phyloP scores from a whole-genome alignment of 2,888 invertebrate species.

The Thyatira batis region DNA sequence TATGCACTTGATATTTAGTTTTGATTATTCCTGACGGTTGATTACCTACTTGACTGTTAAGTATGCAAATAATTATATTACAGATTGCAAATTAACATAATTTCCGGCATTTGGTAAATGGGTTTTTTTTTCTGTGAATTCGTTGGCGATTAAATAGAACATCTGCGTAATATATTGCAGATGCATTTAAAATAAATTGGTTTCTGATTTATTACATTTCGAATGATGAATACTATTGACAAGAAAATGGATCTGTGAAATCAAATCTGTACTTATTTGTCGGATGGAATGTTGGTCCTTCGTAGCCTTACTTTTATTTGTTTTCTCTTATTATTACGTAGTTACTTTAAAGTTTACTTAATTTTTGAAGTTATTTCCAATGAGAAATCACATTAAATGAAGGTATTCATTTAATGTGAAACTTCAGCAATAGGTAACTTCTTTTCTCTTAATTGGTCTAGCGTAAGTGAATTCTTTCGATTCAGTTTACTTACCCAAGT shows the following conservation, averaged over 20 bases:
- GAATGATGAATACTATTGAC: too few relatives aligned
- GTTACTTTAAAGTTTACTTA: too few relatives aligned
- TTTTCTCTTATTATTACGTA: too few relatives aligned
- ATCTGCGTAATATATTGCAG: not conserved
- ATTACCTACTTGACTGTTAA: not conserved
- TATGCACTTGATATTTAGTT: not conserved
- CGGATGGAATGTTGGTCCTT: too few relatives aligned
- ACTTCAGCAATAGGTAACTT: too few relatives aligned
- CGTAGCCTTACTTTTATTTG: too few relatives aligned
- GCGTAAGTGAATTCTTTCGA: not conserved
- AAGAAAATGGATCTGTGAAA: too few relatives aligned
- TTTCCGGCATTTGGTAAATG: not conserved
- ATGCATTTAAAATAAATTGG: not conserved
- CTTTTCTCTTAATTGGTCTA: too few relatives aligned
- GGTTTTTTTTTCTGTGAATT: not conserved
- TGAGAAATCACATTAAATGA: too few relatives aligned
- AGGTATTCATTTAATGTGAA: too few relatives aligned
- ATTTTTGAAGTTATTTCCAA: too few relatives aligned
- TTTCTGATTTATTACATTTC: not conserved
- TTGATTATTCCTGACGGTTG: not conserved
- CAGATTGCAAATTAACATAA: not conserved
- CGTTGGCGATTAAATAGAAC: not conserved
- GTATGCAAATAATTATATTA: not conserved
- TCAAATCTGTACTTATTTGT: too few relatives aligned
- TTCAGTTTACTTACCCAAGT: constrained; percentile 85